Percentiles rank a stretch among this genome's conserved stretches.
Conservation (phyloP, 2,888 invertebrate genomes). For the Cantharis rustica region DNA sequence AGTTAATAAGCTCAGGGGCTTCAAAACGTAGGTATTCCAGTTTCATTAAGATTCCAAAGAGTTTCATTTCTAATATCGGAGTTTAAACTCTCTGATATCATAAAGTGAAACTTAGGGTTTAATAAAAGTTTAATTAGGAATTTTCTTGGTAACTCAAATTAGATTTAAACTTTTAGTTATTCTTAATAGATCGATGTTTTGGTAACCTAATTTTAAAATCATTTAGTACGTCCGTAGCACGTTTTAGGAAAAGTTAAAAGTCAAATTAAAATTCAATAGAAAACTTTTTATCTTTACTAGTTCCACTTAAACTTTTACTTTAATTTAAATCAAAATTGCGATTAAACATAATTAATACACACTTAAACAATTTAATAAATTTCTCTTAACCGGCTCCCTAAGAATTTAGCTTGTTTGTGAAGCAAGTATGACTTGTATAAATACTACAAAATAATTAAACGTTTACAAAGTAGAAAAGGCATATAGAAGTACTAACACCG, state of each 20-base stretch:
- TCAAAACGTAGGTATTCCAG: constrained; percentile 41
- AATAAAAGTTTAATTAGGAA: constrained; percentile 56
- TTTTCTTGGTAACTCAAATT: constrained; percentile 49
- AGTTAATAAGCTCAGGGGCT: constrained; percentile 42
- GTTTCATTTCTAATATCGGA: constrained; percentile 45
- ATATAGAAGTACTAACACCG: constrained; percentile 19
- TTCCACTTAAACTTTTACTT: not conserved
- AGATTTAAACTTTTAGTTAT: constrained; percentile 33
- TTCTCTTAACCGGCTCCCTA: not conserved
- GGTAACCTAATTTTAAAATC: constrained; percentile 29
- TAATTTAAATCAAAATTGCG: not conserved
- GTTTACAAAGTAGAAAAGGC: constrained; percentile 18
- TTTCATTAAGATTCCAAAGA: constrained; percentile 46
- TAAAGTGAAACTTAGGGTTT: constrained; percentile 49
- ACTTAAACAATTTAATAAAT: constrained; percentile 5
- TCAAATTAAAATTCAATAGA: not conserved
- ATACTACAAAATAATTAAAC: constrained; percentile 25
- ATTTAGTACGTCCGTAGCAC: not conserved
- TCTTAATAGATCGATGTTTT: constrained; percentile 26
- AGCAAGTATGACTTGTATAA: not conserved
- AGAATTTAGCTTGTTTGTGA: constrained; percentile 1
- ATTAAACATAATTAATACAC: not conserved
- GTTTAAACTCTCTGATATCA: constrained; percentile 44
- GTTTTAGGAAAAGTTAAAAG: not conserved
- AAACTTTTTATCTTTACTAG: not conserved